Evolutionary conservation across 2,888 invertebrate species (phyloP), one percentile per base, ranked within the genome.

Genomic region (Heliconius charithonia): DNA sequence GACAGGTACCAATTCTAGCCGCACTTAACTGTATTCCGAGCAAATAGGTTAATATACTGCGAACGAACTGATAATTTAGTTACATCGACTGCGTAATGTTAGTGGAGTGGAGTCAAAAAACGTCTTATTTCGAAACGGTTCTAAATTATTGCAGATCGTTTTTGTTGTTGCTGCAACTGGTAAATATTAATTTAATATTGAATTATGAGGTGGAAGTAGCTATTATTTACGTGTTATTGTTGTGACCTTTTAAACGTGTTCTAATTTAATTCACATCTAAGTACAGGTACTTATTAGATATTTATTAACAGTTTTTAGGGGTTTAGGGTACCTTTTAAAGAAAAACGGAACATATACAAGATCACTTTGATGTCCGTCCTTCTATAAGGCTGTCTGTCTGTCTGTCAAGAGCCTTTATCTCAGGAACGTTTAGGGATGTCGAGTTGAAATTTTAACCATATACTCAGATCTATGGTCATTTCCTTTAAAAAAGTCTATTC

Each of bases 11-110:
- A 78, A 81, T 80, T 80, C 76, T 78, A 76, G 62, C 45, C 37
- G 41, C 67, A 73, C 56, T 74, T 78, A 78, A 78, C 80, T 71
- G 76, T 80, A 79, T 45, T 51, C 29, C 25, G n/a, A 67, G 56
- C 75, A 73, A 77, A 76, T 75, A 66, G 66, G 75, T 62, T 81
- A 71, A 78, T 79, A 79, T 78, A 78, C 74, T 74, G 78, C 77
- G 73, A 80, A 80, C 75, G 75, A 80, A 79, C 77, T 81, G 81
- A 77, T 81, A 79, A 81, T 81, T 77, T 81, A 29, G 62, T 80
- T 78, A 76, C 75, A 77, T 71, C 77, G 77, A 72, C 73, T 75
- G 41, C 71, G 65, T 81, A 77, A 78, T 81, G 71, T 74, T 77
- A 75, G 37, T 37, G 9, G 37, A 37, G 71, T 67, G 71, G 45